Evolutionary conservation across 2,888 invertebrate genomes (phyloP), one percentile per base, ranked within the genome.

Genomic region (Crioceris asparagi): DNA sequence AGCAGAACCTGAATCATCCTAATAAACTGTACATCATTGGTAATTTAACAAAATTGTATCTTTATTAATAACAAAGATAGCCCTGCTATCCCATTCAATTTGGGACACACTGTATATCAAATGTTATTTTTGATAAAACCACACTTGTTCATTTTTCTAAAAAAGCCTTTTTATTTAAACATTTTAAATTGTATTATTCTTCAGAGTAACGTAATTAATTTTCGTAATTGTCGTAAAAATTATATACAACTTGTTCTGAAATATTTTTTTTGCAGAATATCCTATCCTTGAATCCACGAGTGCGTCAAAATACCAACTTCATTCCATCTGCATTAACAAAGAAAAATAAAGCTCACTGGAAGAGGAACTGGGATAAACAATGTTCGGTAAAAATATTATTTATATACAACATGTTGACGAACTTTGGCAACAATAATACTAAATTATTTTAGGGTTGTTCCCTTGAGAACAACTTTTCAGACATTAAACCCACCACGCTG

Each of bases 401-500:
- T 7, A 21, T 21, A 21, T 21, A 21, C 21, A 21, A 21, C 21
- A 21, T 21, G 21, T 21, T 21, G 6, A 21, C 21, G 10, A 21
- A 10, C 6, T 21, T 21, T 10, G 21, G 2, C 29, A 15, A 29
- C 15, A 8, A 15, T 17, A 16, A 19, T 32, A 2, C 32, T 19
- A 4, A 19, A 12, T 36, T 34, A 61, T 66, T 32, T 64, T 38
- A 79, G 86, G 68, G 67, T 11, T 85, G 84, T 54, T 68, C 72
- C 16, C 58, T 86, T 39, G 72, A 73, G 41, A 91, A 92, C 48
- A 87, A 98, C 64, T 98, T 98, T 62, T 85, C 87, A 46, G 97
- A 98, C 57, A 85, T 97, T 43, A 98, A 98, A 61, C 94, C 92
- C 55, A 97, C 96, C 1, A 97, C 97, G 0, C 60, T 98, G 29